These are phyloP conservation scores for Pollenia labialis DNA, from an alignment of 2,888 invertebrate genomes.

Conservation along the genomic window DNA sequence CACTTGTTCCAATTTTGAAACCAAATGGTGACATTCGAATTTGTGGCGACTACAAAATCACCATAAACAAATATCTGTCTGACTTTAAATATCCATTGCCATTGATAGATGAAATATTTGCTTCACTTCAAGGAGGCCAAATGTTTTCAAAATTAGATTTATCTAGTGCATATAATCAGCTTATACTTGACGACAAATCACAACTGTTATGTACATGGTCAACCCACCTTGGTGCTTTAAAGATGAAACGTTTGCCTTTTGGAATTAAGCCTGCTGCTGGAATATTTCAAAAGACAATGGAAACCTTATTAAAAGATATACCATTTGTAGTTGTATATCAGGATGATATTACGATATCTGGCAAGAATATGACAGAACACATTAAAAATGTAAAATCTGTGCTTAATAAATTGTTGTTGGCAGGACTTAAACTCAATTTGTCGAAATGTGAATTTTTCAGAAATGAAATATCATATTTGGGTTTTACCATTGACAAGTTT, in stretches of 20 bases:
- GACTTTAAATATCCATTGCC: constrained; percentile 40
- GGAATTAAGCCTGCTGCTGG: constrained; percentile 14
- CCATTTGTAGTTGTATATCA: constrained; percentile 1
- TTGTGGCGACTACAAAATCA: constrained; percentile 16
- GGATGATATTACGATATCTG: constrained; percentile 35
- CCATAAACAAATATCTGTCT: neutral
- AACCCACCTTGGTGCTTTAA: neutral
- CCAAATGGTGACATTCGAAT: neutral
- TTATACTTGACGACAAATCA: no score
- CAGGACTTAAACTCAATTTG: no score
- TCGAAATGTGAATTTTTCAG: no score
- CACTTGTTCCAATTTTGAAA: constrained; percentile 16
- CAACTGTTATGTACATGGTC: neutral
- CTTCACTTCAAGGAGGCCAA: constrained; percentile 53
- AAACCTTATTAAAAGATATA: constrained; percentile 6
- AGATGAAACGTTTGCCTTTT: constrained; percentile 19
- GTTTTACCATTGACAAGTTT: no score
- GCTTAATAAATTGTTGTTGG: neutral
- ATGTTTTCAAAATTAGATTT: constrained; percentile 59
- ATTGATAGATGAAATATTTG: neutral
- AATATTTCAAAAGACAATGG: neutral
- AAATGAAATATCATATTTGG: no score
- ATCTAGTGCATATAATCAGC: constrained; percentile 61
- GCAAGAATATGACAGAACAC: constrained; percentile 29
- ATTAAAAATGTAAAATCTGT: constrained; percentile 1